Evolutionary conservation across 2,888 invertebrate species (phyloP).

Genomic region (Lithophane leautieri): DNA sequence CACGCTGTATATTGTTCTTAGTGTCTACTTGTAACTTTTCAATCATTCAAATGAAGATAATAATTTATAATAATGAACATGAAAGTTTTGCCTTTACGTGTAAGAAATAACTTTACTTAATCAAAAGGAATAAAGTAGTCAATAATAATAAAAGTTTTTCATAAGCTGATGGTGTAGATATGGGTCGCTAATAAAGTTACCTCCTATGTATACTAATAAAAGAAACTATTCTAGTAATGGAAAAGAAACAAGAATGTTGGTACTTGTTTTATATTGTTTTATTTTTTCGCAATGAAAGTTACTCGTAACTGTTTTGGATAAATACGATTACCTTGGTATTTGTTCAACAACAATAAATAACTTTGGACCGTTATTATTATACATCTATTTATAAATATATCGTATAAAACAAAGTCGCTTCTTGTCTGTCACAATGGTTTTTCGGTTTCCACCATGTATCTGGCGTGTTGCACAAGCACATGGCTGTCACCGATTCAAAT

Average conservation of each 20-base stretch:
- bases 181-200: not conserved
- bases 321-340: too few species aligned
- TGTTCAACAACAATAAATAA: too few species aligned
- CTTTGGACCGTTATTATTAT: too few species aligned
- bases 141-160: conserved; percentile 25
- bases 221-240: not conserved
- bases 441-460: too few species aligned
- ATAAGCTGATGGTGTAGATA: not conserved
- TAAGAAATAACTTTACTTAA: conserved; percentile 15
- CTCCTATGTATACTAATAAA: not conserved
- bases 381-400: too few species aligned
- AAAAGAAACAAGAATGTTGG: not conserved
- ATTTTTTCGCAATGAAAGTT: not conserved
- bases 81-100: conserved; percentile 4
- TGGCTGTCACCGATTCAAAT: too few species aligned
- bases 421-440: too few species aligned
- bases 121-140: conserved; percentile 20
- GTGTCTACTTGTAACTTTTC: conserved; percentile 8
- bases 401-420: too few species aligned
- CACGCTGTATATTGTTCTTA: not conserved
- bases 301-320: too few species aligned
- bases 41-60: conserved; percentile 9
- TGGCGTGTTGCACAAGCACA: too few species aligned
- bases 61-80: conserved; percentile 1
- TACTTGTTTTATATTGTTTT: not conserved